Evolutionary conservation across 2,888 invertebrate genomes (phyloP).

Genomic region (Temnothorax rugatulus): DNA sequence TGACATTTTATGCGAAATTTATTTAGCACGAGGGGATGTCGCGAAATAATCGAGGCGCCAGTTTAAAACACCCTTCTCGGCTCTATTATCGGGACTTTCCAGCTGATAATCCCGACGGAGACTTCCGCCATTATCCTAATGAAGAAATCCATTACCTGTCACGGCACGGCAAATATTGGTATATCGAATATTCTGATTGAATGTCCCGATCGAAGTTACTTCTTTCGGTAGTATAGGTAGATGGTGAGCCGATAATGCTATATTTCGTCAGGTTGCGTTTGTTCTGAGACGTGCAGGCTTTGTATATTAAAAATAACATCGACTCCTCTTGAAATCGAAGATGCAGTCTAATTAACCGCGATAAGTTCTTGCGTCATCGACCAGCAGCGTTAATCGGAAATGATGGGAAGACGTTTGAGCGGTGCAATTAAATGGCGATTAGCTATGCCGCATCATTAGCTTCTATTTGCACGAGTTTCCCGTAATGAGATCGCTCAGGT

Average conservation of each 20-base stretch:
- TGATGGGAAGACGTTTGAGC: background rate
- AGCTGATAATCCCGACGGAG: slow-evolving; percentile 52
- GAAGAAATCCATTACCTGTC: slow-evolving; percentile 73
- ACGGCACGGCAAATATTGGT: slow-evolving; percentile 65
- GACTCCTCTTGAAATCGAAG: background rate
- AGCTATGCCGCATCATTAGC: background rate
- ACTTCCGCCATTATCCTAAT: slow-evolving; percentile 66
- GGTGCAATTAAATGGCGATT: slow-evolving; percentile 34
- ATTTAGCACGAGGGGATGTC: background rate
- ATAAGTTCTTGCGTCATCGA: background rate
- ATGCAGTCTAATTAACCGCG: slow-evolving; percentile 3
- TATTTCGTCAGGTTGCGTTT: background rate
- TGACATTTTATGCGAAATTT: background rate
- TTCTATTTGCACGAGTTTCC: slow-evolving; percentile 1
- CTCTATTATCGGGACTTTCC: slow-evolving; percentile 56
- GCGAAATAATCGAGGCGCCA: slow-evolving; percentile 22
- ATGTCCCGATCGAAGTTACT: slow-evolving; percentile 2
- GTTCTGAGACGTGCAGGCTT: background rate
- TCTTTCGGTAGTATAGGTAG: background rate
- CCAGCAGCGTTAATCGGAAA: background rate
- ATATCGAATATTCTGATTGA: slow-evolving; percentile 59
- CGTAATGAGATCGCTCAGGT: slow-evolving; percentile 3
- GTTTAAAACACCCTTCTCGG: slow-evolving; percentile 55
- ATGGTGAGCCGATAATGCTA: background rate
- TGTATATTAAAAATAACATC: background rate